Evolutionary conservation across 2,797 vertebrate species (phyloP).

Genomic region (Rachycentron canadum): DNA sequence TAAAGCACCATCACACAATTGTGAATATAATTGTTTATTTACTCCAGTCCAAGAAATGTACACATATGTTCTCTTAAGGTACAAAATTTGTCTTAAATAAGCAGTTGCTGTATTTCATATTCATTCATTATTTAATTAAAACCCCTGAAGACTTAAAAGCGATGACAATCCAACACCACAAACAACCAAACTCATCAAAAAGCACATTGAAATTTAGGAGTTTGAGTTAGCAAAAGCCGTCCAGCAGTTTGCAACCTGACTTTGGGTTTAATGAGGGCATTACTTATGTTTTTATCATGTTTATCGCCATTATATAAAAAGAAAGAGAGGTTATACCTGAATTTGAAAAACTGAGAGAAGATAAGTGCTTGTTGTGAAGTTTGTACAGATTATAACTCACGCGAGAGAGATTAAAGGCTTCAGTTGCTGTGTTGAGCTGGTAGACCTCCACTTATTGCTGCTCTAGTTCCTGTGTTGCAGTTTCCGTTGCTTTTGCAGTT

Average conservation of each 20-base stretch:
- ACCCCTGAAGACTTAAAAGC: conserved; percentile 65
- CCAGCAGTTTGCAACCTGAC: conserved; percentile 76
- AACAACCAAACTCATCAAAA: conserved; percentile 47
- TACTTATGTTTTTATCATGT: not conserved
- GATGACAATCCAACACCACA: conserved; percentile 48
- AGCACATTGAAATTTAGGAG: conserved; percentile 41
- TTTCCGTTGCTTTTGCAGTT: not conserved
- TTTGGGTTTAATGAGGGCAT: conserved; percentile 25
- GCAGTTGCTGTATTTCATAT: conserved; percentile 56
- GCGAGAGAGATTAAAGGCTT: conserved; percentile 54
- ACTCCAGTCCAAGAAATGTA: conserved; percentile 69
- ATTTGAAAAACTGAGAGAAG: conserved; percentile 19
- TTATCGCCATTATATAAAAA: conserved; percentile 34
- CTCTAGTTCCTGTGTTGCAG: conserved; percentile 16
- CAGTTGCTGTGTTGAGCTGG: conserved; percentile 23
- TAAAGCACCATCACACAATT: not conserved
- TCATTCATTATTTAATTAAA: conserved; percentile 60
- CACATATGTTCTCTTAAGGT: conserved; percentile 63
- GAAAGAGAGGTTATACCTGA: not conserved
- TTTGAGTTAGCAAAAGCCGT: conserved; percentile 65
- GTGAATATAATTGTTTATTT: conserved; percentile 78
- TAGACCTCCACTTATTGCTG: conserved; percentile 35
- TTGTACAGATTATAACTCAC: conserved; percentile 17
- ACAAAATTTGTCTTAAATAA: conserved; percentile 80
- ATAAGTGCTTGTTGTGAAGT: conserved; percentile 31